Evolutionary conservation across 2,113 vertebrate genomes (phyloP).

Genomic region (Caretta caretta): DNA sequence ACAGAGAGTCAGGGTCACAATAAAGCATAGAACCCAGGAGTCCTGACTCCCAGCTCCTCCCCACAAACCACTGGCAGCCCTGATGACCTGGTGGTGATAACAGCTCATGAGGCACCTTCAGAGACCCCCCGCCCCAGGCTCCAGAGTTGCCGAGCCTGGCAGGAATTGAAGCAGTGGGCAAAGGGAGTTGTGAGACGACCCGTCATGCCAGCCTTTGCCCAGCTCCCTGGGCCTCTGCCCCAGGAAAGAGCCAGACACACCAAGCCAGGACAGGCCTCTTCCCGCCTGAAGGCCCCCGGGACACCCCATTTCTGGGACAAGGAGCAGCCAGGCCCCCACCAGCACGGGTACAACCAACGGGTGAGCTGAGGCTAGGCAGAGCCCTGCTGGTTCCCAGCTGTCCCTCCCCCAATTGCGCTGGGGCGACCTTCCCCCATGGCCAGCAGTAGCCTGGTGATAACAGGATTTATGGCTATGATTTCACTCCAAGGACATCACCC

Average conservation of each 20-base stretch:
- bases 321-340: accelerated
- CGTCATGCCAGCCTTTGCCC: neutral
- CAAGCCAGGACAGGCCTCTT: too few species aligned
- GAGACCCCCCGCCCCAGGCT: too few species aligned
- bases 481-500: neutral
- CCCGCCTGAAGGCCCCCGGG: neutral
- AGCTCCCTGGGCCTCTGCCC: neutral
- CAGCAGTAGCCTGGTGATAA: neutral
- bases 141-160: too few species aligned
- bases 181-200: neutral
- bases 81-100: neutral
- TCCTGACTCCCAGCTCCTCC: neutral
- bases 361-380: accelerated
- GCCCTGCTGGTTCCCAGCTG: accelerated
- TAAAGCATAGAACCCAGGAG: neutral
- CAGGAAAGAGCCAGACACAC: too few species aligned
- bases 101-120: neutral
- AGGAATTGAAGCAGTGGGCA: neutral
- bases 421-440: neutral
- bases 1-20: neutral
- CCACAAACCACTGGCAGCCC: neutral
- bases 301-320: neutral
- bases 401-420: neutral
- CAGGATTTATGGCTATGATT: neutral
- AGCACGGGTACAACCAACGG: accelerated